Evolutionary conservation across 2,113 vertebrate genomes (phyloP), one percentile per base, ranked within the genome.

Genomic region (Dipodomys stephensi): DNA sequence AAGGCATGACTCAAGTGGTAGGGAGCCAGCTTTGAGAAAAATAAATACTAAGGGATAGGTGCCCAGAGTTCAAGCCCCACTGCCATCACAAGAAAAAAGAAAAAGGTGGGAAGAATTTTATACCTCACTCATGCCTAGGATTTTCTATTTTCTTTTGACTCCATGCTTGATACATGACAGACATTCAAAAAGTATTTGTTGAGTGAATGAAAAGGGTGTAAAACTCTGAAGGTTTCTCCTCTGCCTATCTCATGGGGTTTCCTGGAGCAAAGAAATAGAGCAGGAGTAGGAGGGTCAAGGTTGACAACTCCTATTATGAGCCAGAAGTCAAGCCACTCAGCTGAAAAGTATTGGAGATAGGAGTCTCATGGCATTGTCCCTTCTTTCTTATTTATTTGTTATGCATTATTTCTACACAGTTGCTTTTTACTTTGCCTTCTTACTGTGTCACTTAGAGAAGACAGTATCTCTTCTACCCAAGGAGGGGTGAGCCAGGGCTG

Each of bases 91-190:
- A 49, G 49, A 12, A 49, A 9, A 49, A 49, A 12, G 12, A 49
- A 49, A 49, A 49, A 49, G 12, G 65, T 18, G 25, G 57, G 6
- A 32, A 62, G 57, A 78, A 90, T 68, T 83, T 87, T 46, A 83
- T 25, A 68, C 16, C 27, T 71, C 32, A 83, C 25, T 49, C 12
- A 2, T 49, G 49, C 49, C 12, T 49, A 15, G 27, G 71, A 79
- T 92, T 93, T 88, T 81, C 67, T 92, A 28, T 46, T 94, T 81
- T 90, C 68, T 81, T 69, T 44, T 93, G 53, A 46, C 83, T 84
- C 49, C 69, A 49, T 73, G 60, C 23, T 57, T 84, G 25, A 79
- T 25, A 35, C 28, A 83, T 35, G 62, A 25, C 27, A 65, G 22
- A 78, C 72, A 90, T 87, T 92, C 69, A 76, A 79, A 90, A 71